These are phyloP conservation scores for Stigmatopora argus DNA, from an alignment of 2,113 vertebrate genomes.

Conservation along the genomic window DNA sequence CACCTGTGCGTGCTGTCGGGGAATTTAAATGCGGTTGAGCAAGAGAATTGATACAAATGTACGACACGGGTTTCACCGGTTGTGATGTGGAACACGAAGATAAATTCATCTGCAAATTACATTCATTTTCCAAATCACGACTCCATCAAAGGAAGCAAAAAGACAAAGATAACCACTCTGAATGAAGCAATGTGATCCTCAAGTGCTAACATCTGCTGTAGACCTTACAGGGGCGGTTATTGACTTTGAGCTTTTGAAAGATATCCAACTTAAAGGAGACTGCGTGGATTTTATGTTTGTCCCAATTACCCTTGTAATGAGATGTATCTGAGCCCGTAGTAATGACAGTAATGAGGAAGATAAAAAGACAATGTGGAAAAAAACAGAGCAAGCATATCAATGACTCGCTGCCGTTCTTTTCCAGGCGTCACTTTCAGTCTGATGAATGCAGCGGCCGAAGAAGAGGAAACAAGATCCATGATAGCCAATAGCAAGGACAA, in stretches of 20 bases:
- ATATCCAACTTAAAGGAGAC: constrained; percentile 76
- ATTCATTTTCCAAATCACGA: constrained; percentile 40
- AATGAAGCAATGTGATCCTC: constrained; percentile 39
- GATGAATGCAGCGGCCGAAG: constrained; percentile 32
- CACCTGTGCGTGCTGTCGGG: not conserved
- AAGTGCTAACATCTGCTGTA: constrained; percentile 57
- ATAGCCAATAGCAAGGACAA: constrained; percentile 68
- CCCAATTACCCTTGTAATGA: constrained; percentile 92
- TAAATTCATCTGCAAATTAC: constrained; percentile 12
- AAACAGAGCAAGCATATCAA: constrained; percentile 85
- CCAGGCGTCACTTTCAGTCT: constrained; percentile 59
- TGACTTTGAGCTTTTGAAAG: constrained; percentile 64
- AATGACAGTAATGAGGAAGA: constrained; percentile 87
- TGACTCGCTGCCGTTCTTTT: constrained; percentile 70
- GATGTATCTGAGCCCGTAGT: constrained; percentile 81
- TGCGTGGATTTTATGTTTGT: constrained; percentile 76
- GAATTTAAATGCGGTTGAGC: not conserved
- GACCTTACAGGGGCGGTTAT: constrained; percentile 47
- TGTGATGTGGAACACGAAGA: not conserved
- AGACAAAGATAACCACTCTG: constrained; percentile 35
- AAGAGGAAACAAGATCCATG: constrained; percentile 32
- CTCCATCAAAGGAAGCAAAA: constrained; percentile 45
- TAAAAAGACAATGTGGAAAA: constrained; percentile 80
- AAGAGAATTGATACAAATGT: not conserved
- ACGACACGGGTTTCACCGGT: not conserved